Percentiles rank a stretch among this genome's conserved stretches.
Conservation (phyloP, 2,888 invertebrate genomes). For the Teleogryllus oceanicus region DNA sequence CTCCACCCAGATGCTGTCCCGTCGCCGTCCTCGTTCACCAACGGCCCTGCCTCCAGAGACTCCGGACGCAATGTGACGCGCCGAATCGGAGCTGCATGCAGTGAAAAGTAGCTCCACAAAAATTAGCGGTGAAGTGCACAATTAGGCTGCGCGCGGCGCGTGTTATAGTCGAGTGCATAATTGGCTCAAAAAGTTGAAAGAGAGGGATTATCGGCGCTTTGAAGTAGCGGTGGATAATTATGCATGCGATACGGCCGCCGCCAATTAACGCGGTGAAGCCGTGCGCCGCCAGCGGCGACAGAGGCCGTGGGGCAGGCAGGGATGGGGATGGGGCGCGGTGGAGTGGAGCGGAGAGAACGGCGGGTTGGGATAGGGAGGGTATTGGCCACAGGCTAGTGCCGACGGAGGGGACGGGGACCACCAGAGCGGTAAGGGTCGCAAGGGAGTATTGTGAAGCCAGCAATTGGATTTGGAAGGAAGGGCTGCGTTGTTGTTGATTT, state of each 20-base stretch:
- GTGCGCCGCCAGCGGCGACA: too few species aligned
- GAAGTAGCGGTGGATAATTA: background rate
- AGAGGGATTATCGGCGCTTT: background rate
- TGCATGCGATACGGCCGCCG: slow-evolving; percentile 3
- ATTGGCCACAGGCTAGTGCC: too few species aligned
- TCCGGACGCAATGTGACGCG: background rate
- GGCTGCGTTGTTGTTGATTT: too few species aligned
- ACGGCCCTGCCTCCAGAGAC: background rate
- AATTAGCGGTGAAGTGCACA: background rate
- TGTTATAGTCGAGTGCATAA: slow-evolving; percentile 8
- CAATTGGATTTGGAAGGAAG: too few species aligned
- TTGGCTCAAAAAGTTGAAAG: background rate
- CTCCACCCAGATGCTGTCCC: background rate
- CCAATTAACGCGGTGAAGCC: background rate
- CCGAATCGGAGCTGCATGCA: background rate
- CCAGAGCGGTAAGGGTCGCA: background rate
- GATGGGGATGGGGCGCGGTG: background rate
- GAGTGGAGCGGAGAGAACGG: background rate
- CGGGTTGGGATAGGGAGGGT: too few species aligned
- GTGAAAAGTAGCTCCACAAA: background rate
- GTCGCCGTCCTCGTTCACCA: background rate
- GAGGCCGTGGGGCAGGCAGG: too few species aligned
- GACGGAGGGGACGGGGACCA: background rate
- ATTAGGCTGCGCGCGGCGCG: background rate
- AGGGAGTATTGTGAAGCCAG: background rate